Evolutionary conservation across 2,888 invertebrate genomes (phyloP), one percentile per base, ranked within the genome.

Genomic region (Pomacea canaliculata): DNA sequence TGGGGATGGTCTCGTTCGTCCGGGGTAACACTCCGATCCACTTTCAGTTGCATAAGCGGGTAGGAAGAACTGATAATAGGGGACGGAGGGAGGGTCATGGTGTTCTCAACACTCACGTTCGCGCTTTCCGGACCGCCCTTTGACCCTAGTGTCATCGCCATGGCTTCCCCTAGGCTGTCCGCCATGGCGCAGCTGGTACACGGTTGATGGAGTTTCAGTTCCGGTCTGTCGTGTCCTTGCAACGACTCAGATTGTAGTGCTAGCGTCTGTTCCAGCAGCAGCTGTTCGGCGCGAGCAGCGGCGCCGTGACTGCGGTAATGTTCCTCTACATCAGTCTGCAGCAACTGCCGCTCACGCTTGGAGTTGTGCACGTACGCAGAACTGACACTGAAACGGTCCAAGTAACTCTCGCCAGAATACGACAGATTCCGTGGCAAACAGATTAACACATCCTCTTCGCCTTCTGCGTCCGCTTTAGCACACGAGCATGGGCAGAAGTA

Each of bases 391-490:
- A 82, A 86, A 70, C 83, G 82, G 78, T 86, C 86, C 72, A 86
- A 73, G 77, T 81, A 83, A 60, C 86, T 83, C 56, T 87, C 86
- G 63, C 86, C 85, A 7, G 82, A 82, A 75, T 87, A 88, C 5
- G 88, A 88, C n/a, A 87, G 78, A 79, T 88, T 88, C 63, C 87
- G 78, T 7, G 88, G 87, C 72, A 88, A 81, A 66, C 79, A 83
- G 59, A 83, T 77, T 46, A 78, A 46, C 49, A 78, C 71, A 71
- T 71, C 79, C 19, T 79, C 80, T 60, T 79, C 80, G 62, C 76
- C 73, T 46, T 78, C 79, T 19, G 73, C 69, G 73, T 82, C 80
- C 66, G 79, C 69, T 72, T 80, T 80, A 63, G 77, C 71, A 56
- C 74, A 76, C 48, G 77, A 71, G 60, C 79, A 76, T 46, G 76